Evolutionary conservation across 2,113 vertebrate species (phyloP).

Genomic region (Acinonyx jubatus): DNA sequence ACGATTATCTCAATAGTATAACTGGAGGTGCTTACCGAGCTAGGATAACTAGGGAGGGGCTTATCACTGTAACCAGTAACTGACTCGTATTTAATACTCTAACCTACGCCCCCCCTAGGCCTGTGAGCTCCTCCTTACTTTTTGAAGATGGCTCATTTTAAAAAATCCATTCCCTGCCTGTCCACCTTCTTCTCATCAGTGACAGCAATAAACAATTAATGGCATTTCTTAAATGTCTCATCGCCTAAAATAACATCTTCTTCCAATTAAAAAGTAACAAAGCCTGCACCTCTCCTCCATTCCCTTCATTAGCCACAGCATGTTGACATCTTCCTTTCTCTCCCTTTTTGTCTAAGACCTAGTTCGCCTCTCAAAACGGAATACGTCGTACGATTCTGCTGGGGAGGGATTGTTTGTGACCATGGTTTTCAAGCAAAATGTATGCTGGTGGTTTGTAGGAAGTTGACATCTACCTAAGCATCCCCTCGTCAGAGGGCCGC

Average conservation of each 20-base stretch:
- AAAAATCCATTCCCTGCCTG: not conserved
- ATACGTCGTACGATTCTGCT: not conserved
- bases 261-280: constrained; percentile 59
- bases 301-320: not conserved
- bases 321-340: constrained; percentile 27
- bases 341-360: not conserved
- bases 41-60: not conserved
- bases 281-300: not conserved
- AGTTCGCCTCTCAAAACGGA: not conserved
- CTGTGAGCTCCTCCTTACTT: not conserved
- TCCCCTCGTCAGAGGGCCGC: not conserved
- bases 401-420: not conserved
- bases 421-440: not conserved
- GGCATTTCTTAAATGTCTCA: constrained; percentile 42
- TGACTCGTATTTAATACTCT: not conserved
- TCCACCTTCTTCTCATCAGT: constrained; percentile 24
- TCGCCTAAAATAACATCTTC: constrained; percentile 53
- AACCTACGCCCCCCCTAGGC: not conserved
- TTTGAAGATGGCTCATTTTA: constrained; percentile 35
- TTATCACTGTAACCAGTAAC: not conserved
- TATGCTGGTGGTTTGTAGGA: not conserved
- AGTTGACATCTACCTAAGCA: not conserved
- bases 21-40: not conserved
- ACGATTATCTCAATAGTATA: not conserved
- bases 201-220: constrained; percentile 60